Evolutionary conservation across 92 coral and sea anemone species (phyloP).

Genomic region (Phymanthus crucifer): DNA sequence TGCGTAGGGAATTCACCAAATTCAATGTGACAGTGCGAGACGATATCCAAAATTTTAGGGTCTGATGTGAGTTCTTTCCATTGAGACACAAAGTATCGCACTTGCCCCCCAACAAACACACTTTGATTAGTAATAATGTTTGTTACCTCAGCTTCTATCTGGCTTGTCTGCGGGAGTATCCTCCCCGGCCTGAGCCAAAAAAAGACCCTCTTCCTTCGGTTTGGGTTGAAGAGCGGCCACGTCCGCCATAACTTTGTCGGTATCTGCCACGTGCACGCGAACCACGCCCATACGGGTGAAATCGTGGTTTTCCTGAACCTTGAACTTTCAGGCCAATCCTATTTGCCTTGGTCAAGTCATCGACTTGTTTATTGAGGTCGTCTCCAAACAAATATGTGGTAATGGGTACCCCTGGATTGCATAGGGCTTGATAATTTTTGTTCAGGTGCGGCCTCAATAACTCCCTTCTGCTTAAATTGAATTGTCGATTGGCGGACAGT

Average conservation of each 20-base stretch:
- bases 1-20: constrained; percentile 32
- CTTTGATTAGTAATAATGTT: constrained; percentile 38
- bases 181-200: constrained; percentile 55
- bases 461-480: constrained; percentile 45
- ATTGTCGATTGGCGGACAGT: constrained; percentile 49
- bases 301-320: constrained; percentile 11
- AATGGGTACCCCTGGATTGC: constrained; percentile 49
- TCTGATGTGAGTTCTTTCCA: constrained; percentile 55
- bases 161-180: constrained; percentile 13
- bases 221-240: constrained; percentile 17
- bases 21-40: constrained; percentile 49
- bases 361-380: constrained; percentile 54
- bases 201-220: constrained; percentile 22
- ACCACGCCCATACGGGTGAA: constrained; percentile 35
- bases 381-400: constrained; percentile 51
- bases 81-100: constrained; percentile 32
- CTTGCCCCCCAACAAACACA: constrained; percentile 44
- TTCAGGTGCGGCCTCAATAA: constrained; percentile 46
- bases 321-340: constrained; percentile 21
- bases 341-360: constrained; percentile 42
- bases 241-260: constrained; percentile 16
- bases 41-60: constrained; percentile 54
- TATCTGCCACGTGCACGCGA: constrained; percentile 40
- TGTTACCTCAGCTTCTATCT: constrained; percentile 4
- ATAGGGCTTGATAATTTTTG: constrained; percentile 48